Base-by-base conservation (phyloP, 2,888 invertebrate genomes). In the Ramazzottius varieornatus region DNA sequence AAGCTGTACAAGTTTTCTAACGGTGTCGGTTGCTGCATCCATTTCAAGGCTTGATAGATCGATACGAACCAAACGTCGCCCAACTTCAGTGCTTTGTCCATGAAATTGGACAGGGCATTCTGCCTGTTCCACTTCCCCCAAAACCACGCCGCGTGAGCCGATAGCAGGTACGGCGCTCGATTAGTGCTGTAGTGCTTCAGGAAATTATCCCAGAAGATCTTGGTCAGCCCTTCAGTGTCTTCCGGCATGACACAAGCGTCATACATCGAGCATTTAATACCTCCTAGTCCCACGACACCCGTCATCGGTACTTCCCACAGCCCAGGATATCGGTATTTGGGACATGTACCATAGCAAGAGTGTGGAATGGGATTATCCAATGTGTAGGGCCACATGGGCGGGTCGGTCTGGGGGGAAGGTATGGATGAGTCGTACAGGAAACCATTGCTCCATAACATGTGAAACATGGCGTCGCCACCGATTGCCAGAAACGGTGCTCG, bases 291-390 rank as follows among this genome's bases (percentile, higher is more conserved):
- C 4, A 71, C 66, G 76, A 82, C 80, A 64, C 81, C 77, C 0
- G 82, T 73, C 75, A 85, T 82, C 1, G 85, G 85, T 0, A 81
- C 71, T 0, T 83, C 81, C 85, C 84, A 86, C 46, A 81, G 73
- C 0, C 82, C 82, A 13, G 81, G 80, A 70, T 80, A 77, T 0
- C 81, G 75, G 0, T 80, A 79, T 1, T 73, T 75, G 0, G 83
- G 83, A 71, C 84, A 84, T 13, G 8, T 40, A 20, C 40, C 13
- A 20, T 13, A 40, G 40, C 40, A 40, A 8, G 8, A 13, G 8
- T 40, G 40, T 20, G 40, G 40, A 8, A 40, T 13, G 20, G 8
- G 40, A 20, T 8, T 40, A 20, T 40, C 40, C 40, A 40, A 20
- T 8, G 40, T 40, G 40, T 40, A 40, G 40, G 40, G 40, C 40